Evolutionary conservation across 2,797 vertebrate species (phyloP), one percentile per base, ranked within the genome.

Genomic region (Hemibagrus guttatus): DNA sequence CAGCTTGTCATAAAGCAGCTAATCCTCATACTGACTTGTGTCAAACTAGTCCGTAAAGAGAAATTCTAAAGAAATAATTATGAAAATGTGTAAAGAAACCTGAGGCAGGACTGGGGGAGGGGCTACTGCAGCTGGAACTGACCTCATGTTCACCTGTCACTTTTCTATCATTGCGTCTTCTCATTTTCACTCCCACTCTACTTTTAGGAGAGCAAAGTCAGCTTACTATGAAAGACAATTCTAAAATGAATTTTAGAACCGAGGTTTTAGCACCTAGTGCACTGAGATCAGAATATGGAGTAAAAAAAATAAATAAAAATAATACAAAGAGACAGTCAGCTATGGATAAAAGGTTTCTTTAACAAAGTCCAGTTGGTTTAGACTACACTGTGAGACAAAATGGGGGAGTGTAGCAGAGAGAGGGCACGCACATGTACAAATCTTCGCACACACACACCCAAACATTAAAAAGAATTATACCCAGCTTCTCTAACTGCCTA

Each of bases 391-490:
- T 85, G 69, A 35, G 58, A 85, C 52, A 89, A 59, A 68, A 81
- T 16, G 0, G 31, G 31, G 31, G 7, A 28, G 14, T 11, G 74
- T 39, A 35, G 63, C 83, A 31, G 35, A 87, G 74, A 54, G 54
- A 56, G 71, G 11, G 23, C 21, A 71, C 54, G 63, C 35, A 58
- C 49, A 56, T 78, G 17, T 49, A 85, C 56, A 68, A 23, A 66
- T 14, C 35, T 89, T 76, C 61, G 87, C 83, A 42, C 74, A 39
- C 31, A 71, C 68, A 69, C 39, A 71, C 69, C 56, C 31, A 68
- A 31, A 66, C 58, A 90, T 52, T 64, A 35, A 85, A 85, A 88
- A 84, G 88, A 72, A 88, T 74, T 86, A 85, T 72, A 35, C 49
- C 2, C 35, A 49, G 4, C 42, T 54, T 59, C 66, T 72, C 12